A percentile compares a stretch with the other conserved stretches of the same genome.
Conservation (phyloP, 2,888 invertebrate species). For the Allolobophora icterica region DNA sequence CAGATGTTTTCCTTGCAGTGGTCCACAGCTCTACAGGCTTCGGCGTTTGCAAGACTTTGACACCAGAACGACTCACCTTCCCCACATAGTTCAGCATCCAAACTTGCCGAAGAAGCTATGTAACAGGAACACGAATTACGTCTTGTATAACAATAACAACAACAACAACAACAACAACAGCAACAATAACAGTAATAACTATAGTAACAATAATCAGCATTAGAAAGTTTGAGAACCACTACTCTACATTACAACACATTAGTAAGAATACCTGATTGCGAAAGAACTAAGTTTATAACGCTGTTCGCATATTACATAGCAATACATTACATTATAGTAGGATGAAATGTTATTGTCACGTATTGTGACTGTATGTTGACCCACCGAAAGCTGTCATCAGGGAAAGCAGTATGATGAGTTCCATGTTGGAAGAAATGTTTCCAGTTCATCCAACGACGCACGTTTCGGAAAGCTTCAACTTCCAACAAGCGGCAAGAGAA, state of each 20-base stretch:
- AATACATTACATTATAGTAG: too few relatives aligned
- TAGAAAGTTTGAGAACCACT: too few relatives aligned
- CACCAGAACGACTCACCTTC: constrained; percentile 51
- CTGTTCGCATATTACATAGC: too few relatives aligned
- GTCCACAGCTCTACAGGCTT: constrained; percentile 48
- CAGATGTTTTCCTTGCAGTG: constrained; percentile 51
- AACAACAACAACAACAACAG: too few relatives aligned
- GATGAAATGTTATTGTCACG: too few relatives aligned
- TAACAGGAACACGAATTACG: not conserved
- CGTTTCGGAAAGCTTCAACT: not conserved
- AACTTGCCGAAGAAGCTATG: not conserved
- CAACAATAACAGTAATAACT: too few relatives aligned
- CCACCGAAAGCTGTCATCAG: not conserved
- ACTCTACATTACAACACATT: too few relatives aligned
- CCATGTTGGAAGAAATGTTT: not conserved
- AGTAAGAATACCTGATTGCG: too few relatives aligned
- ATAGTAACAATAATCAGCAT: too few relatives aligned
- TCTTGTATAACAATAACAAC: too few relatives aligned
- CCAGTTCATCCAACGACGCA: not conserved
- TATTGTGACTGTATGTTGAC: not conserved
- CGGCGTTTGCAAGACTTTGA: constrained; percentile 46
- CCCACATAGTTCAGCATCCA: constrained; percentile 38
- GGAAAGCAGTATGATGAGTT: not conserved
- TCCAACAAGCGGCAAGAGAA: not conserved
- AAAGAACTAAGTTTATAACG: too few relatives aligned